These are phyloP conservation scores for Lethrus apterus DNA, from an alignment of 1,140 invertebrate genomes.

Conservation along the genomic window DNA sequence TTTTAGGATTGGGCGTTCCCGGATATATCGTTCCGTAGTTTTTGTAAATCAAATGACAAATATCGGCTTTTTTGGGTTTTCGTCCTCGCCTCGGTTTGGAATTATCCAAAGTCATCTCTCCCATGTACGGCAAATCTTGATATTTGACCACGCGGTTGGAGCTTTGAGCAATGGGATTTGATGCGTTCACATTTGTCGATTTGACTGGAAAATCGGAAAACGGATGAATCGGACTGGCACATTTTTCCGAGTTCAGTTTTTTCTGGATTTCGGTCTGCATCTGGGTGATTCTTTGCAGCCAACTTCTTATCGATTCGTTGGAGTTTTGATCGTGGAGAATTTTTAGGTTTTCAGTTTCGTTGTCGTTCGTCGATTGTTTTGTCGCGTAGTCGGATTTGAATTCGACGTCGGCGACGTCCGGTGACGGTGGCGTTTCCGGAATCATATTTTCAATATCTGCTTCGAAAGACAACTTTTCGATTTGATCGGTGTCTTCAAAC, in stretches of 20 bases:
- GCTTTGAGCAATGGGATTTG: conserved; percentile 20
- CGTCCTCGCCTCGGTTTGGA: conserved; percentile 72
- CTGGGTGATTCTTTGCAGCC: conserved; percentile 62
- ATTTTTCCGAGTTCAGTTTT: conserved; percentile 17
- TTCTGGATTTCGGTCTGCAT: conserved; percentile 52
- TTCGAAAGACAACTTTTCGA: conserved; percentile 4
- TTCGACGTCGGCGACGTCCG: conserved; percentile 3
- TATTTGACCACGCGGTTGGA: conserved; percentile 57
- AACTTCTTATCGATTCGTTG: conserved; percentile 60
- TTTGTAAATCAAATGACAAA: conserved; percentile 85
- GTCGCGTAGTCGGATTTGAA: neutral
- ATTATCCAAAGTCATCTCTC: conserved; percentile 81
- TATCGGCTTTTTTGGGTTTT: conserved; percentile 84
- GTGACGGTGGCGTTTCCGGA: conserved; percentile 8
- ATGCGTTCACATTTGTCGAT: conserved; percentile 2
- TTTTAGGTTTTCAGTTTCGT: neutral
- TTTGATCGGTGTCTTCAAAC: neutral
- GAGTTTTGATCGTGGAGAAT: conserved; percentile 30
- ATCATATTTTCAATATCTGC: conserved; percentile 16
- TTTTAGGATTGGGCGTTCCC: conserved; percentile 53
- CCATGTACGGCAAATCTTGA: conserved; percentile 82
- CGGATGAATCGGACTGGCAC: conserved; percentile 1
- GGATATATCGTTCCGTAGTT: conserved; percentile 82
- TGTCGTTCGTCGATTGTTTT: neutral
- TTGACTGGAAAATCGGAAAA: conserved; percentile 7